phyloP scores from a whole-genome alignment of 2,113 vertebrate species.

The Pseudois nayaur region DNA sequence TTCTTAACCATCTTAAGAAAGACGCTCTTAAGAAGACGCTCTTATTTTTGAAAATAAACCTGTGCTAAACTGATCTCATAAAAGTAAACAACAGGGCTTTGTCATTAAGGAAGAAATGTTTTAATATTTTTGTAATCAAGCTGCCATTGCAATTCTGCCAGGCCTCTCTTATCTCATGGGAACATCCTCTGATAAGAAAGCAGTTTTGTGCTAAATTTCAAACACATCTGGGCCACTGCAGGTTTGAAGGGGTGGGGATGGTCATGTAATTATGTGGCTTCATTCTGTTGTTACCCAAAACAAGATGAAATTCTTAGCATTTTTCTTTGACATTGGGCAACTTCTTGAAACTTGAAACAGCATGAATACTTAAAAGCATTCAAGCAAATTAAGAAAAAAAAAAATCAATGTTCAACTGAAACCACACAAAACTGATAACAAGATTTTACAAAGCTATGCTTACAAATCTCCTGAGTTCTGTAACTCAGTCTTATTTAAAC shows the following conservation, averaged over 20 bases:
- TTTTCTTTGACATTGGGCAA: slow-evolving; percentile 55
- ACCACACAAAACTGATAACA: slow-evolving; percentile 32
- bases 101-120: slow-evolving; percentile 48
- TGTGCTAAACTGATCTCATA: neutral
- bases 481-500: neutral
- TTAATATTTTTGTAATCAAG: slow-evolving; percentile 58
- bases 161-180: slow-evolving; percentile 55
- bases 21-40: neutral
- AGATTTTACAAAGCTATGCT: neutral
- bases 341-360: slow-evolving; percentile 56
- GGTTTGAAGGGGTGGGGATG: neutral
- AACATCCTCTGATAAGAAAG: slow-evolving; percentile 60
- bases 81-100: slow-evolving; percentile 34
- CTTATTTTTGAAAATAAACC: slow-evolving; percentile 16
- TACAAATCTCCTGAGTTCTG: neutral
- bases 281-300: slow-evolving; percentile 50
- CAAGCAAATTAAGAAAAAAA: neutral
- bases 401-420: slow-evolving; percentile 19
- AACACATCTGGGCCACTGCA: slow-evolving; percentile 65
- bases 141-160: slow-evolving; percentile 40
- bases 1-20: neutral
- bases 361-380: slow-evolving; percentile 13
- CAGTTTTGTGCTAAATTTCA: slow-evolving; percentile 63
- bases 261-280: slow-evolving; percentile 61
- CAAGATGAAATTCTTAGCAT: slow-evolving; percentile 66